Percentiles rank a stretch among this genome's conserved stretches.
Evolutionary conservation across 2,888 invertebrate genomes (phyloP).

Genomic region (Lacanobia wlatinum): DNA sequence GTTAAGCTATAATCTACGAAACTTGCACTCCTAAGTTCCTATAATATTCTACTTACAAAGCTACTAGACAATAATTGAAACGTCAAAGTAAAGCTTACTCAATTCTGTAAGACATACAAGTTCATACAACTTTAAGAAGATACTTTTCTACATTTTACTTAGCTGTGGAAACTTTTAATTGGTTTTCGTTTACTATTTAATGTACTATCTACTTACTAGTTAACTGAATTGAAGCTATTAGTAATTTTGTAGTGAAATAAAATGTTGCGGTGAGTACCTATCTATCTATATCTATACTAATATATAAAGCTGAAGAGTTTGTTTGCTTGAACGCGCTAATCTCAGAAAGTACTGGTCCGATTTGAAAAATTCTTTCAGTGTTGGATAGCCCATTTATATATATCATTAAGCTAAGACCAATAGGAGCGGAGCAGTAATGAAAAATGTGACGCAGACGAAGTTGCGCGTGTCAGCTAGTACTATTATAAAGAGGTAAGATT

Average conservation of each 20-base stretch:
- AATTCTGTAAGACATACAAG: conserved; percentile 17
- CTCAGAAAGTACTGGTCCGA: no score
- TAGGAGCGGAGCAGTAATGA: no score
- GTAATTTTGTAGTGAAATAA: neutral
- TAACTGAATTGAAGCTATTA: neutral
- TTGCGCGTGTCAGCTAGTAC: no score
- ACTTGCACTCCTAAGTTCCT: conserved; percentile 1
- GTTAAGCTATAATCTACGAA: conserved; percentile 36
- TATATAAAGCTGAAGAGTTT: no score
- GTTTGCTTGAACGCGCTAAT: no score
- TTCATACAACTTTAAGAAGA: conserved; percentile 14
- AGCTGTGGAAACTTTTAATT: conserved; percentile 41
- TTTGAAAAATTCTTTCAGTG: no score
- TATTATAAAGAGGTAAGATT: no score
- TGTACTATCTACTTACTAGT: conserved; percentile 8
- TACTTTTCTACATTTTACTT: conserved; percentile 9
- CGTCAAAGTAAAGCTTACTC: conserved; percentile 22
- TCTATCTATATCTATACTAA: no score
- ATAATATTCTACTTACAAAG: conserved; percentile 17
- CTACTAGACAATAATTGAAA: conserved; percentile 35
- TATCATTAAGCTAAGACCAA: no score
- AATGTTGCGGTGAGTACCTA: neutral
- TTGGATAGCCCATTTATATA: no score
- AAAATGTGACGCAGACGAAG: no score
- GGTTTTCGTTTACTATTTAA: conserved; percentile 27